Conservation (phyloP, 1,140 invertebrate species). For the Periplaneta americana region DNA sequence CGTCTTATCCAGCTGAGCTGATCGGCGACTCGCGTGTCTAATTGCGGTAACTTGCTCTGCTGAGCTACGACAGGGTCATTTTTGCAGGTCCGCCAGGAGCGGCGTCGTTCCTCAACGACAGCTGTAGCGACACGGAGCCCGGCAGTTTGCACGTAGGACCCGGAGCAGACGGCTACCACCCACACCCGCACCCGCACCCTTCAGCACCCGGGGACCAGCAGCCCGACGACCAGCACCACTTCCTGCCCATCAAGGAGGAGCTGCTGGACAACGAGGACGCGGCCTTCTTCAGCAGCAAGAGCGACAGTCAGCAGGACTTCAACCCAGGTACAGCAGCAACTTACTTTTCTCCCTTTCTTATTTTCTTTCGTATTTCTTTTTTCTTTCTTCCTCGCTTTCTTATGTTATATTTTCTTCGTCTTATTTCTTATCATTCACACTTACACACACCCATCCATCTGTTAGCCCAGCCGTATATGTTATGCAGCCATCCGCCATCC, state of each 20-base stretch:
- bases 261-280: slow-evolving; percentile 23
- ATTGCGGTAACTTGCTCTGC: too few species aligned
- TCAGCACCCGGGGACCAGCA: neutral
- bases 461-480: neutral
- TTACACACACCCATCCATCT: neutral
- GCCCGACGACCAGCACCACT: slow-evolving; percentile 28
- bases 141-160: neutral
- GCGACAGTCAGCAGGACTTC: neutral
- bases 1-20: too few species aligned
- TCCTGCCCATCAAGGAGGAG: slow-evolving; percentile 36
- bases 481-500: too few species aligned
- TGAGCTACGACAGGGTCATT: too few species aligned
- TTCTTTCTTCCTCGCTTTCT: too few species aligned
- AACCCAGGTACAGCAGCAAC: neutral
- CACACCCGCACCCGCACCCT: neutral
- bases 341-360: too few species aligned
- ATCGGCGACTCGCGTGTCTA: too few species aligned
- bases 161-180: neutral
- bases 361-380: too few species aligned
- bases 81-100: slow-evolving; percentile 36
- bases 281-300: slow-evolving; percentile 7
- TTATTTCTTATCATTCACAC: neutral
- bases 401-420: too few species aligned
- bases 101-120: slow-evolving; percentile 39
- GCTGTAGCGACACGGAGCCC: slow-evolving; percentile 42